Percentiles rank a stretch among this genome's conserved stretches.
phyloP scores from a whole-genome alignment of 1,140 invertebrate species.

The Homalodisca vitripennis region DNA sequence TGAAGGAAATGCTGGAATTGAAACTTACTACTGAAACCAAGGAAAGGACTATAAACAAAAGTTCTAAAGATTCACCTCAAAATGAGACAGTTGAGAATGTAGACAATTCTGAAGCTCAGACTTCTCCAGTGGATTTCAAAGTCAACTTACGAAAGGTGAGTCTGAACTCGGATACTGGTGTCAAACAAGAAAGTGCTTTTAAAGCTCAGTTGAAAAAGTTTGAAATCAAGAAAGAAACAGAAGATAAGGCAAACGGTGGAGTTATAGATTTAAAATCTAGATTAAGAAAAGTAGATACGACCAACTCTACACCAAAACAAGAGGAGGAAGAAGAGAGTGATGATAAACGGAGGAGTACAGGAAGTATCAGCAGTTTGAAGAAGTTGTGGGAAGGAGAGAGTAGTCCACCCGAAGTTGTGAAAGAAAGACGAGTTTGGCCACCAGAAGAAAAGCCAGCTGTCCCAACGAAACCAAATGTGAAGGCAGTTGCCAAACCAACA shows the following conservation, averaged over 20 bases:
- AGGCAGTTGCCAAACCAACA: conserved; percentile 41
- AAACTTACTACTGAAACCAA: conserved; percentile 81
- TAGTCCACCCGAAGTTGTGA: conserved; percentile 56
- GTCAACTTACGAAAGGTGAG: conserved; percentile 51
- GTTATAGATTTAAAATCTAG: conserved; percentile 85
- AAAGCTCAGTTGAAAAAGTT: conserved; percentile 68
- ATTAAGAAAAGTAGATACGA: conserved; percentile 73
- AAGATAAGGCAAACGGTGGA: conserved; percentile 49
- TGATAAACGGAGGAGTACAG: conserved; percentile 87
- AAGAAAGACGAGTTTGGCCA: conserved; percentile 58
- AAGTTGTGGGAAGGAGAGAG: conserved; percentile 81
- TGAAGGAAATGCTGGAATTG: conserved; percentile 78
- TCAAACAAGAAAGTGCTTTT: conserved; percentile 47
- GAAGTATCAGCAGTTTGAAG: conserved; percentile 89
- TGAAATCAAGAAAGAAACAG: conserved; percentile 58
- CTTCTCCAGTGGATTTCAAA: conserved; percentile 55
- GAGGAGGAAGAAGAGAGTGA: conserved; percentile 70
- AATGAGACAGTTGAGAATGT: conserved; percentile 36
- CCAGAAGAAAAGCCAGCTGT: conserved; percentile 63
- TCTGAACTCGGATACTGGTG: conserved; percentile 27
- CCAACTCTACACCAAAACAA: conserved; percentile 42
- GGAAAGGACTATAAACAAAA: conserved; percentile 55
- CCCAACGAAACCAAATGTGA: conserved; percentile 62
- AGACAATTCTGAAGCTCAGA: conserved; percentile 41
- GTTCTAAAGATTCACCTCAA: conserved; percentile 33